Evolutionary conservation across 2,113 vertebrate genomes (phyloP).

Genomic region (Litocranius walleri): DNA sequence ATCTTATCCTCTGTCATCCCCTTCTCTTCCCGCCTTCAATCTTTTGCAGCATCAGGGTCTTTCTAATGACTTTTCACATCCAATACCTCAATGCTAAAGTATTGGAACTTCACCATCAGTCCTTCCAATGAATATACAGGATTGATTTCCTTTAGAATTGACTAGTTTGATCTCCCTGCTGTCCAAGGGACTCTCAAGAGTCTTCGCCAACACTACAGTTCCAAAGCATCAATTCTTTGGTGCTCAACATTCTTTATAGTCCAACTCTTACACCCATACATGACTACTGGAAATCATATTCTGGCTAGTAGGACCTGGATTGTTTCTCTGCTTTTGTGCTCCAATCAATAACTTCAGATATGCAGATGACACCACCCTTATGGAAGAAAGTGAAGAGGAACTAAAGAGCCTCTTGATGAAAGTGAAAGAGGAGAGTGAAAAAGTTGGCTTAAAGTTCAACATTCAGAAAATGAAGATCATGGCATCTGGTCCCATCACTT

Average conservation of each 20-base stretch:
- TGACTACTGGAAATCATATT: not conserved
- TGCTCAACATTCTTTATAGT: not conserved
- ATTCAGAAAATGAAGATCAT: too few relatives aligned
- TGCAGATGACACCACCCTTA: too few relatives aligned
- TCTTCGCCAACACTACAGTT: not conserved
- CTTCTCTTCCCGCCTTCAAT: not conserved
- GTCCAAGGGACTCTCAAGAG: not conserved
- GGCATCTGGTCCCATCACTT: too few relatives aligned
- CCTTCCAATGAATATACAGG: not conserved
- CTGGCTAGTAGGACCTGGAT: not conserved
- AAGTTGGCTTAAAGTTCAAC: too few relatives aligned
- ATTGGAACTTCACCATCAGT: not conserved
- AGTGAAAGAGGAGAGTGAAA: too few relatives aligned
- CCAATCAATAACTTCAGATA: too few relatives aligned
- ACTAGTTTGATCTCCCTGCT: not conserved
- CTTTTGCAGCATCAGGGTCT: not conserved
- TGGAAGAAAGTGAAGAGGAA: too few relatives aligned
- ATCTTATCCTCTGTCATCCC: not conserved
- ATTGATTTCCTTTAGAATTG: not conserved
- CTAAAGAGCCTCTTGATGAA: too few relatives aligned
- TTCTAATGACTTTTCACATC: not conserved
- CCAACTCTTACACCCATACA: not conserved
- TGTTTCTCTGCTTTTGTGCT: not conserved
- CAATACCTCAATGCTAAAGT: not conserved
- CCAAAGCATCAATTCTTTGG: not conserved